Evolutionary conservation across 2,888 invertebrate species (phyloP).

Genomic region (Athalia circularis): DNA sequence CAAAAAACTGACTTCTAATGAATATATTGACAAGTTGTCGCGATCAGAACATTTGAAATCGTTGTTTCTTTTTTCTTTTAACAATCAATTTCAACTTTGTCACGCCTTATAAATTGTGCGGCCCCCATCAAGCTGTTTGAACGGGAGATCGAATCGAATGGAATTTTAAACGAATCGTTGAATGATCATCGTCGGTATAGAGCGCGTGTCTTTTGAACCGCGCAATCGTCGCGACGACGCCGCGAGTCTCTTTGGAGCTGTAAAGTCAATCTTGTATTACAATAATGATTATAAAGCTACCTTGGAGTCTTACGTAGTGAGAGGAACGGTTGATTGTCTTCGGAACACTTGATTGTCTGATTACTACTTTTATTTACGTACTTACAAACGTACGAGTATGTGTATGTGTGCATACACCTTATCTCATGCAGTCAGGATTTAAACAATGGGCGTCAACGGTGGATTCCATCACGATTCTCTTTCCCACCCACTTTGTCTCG

Average conservation of each 20-base stretch:
- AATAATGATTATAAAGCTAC: too few relatives aligned
- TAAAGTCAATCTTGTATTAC: too few relatives aligned
- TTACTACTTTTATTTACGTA: background rate
- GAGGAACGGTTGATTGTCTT: constrained; percentile 12
- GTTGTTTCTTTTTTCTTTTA: too few relatives aligned
- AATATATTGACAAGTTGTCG: too few relatives aligned
- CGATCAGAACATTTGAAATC: too few relatives aligned
- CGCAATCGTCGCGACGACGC: too few relatives aligned
- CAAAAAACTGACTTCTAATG: too few relatives aligned
- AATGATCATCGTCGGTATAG: background rate
- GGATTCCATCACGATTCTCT: constrained; percentile 63
- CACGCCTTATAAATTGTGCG: background rate
- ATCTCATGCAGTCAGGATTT: constrained; percentile 20
- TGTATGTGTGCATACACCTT: background rate
- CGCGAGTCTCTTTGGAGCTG: too few relatives aligned
- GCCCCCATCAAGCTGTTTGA: background rate
- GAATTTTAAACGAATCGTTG: constrained; percentile 24
- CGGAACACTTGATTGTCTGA: constrained; percentile 19
- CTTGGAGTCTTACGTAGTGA: too few relatives aligned
- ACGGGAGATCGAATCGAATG: constrained; percentile 1
- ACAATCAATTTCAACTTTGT: background rate
- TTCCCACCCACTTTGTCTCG: constrained; percentile 59
- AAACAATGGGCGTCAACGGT: constrained; percentile 37
- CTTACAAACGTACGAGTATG: background rate
- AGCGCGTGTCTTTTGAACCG: background rate